Evolutionary conservation across 2,888 invertebrate species (phyloP).

Genomic region (Petrophora chlorosata): DNA sequence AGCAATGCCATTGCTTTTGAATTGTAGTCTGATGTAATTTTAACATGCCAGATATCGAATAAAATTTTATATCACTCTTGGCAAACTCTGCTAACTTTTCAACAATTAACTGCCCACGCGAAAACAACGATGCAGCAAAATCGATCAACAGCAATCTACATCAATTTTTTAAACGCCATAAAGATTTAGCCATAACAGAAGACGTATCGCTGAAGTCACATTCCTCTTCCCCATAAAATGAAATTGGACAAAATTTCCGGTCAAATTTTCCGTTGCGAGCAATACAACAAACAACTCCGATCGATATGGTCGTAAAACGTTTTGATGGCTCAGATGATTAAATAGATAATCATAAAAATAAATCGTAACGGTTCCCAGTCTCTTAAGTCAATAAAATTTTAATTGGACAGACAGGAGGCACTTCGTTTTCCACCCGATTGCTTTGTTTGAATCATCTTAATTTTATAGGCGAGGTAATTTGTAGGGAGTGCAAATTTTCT

Average conservation of each 20-base stretch:
- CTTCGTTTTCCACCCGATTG: constrained; percentile 50
- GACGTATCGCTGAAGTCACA: constrained; percentile 26
- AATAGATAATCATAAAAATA: constrained; percentile 63
- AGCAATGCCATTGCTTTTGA: too few species aligned
- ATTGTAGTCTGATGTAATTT: too few species aligned
- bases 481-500: constrained; percentile 28
- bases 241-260: constrained; percentile 30
- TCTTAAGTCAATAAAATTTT: constrained; percentile 47
- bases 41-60: too few species aligned
- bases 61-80: too few species aligned
- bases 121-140: background rate
- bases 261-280: constrained; percentile 27
- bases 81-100: background rate
- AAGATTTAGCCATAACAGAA: constrained; percentile 18
- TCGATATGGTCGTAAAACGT: constrained; percentile 46
- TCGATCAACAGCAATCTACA: constrained; percentile 11
- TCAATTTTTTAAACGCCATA: constrained; percentile 17
- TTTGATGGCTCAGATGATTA: constrained; percentile 55
- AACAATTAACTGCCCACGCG: background rate
- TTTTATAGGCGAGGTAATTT: constrained; percentile 39
- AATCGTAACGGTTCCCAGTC: constrained; percentile 42
- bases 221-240: constrained; percentile 27
- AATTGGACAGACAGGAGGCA: constrained; percentile 50
- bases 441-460: constrained; percentile 44
- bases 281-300: constrained; percentile 32